These are phyloP conservation scores for Paramisgurnus dabryanus DNA, from an alignment of 2,113 vertebrate genomes.

Conservation along the genomic window DNA sequence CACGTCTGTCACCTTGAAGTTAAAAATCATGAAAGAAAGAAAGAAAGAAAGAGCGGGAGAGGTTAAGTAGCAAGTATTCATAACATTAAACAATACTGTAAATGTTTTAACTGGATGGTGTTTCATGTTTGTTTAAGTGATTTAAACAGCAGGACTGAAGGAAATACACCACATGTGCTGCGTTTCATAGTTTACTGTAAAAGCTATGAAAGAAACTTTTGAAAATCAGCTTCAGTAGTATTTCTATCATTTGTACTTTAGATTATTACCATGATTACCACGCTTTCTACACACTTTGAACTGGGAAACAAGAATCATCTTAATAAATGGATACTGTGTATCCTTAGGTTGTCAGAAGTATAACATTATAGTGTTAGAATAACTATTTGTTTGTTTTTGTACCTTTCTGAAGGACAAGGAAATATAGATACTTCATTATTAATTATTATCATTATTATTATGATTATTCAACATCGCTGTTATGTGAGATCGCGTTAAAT, in stretches of 20 bases:
- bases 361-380: conserved; percentile 92
- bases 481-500: conserved; percentile 63
- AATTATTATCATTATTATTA: conserved; percentile 69
- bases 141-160: conserved; percentile 66
- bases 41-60: conserved; percentile 44
- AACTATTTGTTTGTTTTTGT: conserved; percentile 87
- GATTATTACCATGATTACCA: conserved; percentile 66
- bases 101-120: conserved; percentile 38
- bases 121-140: conserved; percentile 19
- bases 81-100: conserved; percentile 42
- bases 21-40: conserved; percentile 37
- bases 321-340: conserved; percentile 99
- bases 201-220: conserved; percentile 71
- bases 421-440: conserved; percentile 77
- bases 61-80: conserved; percentile 42
- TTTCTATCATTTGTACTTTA: conserved; percentile 69
- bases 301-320: conserved; percentile 91
- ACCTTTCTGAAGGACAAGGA: conserved; percentile 92
- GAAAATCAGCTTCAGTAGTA: conserved; percentile 78
- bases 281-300: conserved; percentile 77
- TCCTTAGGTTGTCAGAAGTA: conserved; percentile 93
- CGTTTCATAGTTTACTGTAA: conserved; percentile 57
- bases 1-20: conserved; percentile 63
- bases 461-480: conserved; percentile 66
- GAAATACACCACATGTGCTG: conserved; percentile 66